Conservation (phyloP, 2,113 vertebrate genomes). For the Carassius gibelio region DNA sequence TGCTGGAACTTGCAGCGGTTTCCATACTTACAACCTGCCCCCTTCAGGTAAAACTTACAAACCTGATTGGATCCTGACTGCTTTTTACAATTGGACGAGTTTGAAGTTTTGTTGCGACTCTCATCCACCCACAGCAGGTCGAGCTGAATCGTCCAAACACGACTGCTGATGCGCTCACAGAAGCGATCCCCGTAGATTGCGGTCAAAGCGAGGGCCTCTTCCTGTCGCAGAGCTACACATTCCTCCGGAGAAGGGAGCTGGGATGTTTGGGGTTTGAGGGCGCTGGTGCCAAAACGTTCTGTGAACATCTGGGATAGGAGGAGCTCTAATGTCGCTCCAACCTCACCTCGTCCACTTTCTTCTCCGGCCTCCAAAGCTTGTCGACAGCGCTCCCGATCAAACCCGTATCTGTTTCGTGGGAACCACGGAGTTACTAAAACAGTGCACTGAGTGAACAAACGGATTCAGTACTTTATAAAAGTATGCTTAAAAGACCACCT, state of each 20-base stretch:
- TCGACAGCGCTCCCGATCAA: constrained; percentile 83
- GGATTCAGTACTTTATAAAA: background rate
- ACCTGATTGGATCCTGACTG: constrained; percentile 65
- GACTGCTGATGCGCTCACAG: constrained; percentile 85
- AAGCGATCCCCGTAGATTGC: constrained; percentile 96
- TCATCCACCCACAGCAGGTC: constrained; percentile 75
- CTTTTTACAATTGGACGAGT: background rate
- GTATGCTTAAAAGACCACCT: no score
- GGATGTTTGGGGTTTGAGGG: constrained; percentile 68
- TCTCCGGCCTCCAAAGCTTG: constrained; percentile 71
- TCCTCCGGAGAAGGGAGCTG: constrained; percentile 74
- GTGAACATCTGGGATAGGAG: constrained; percentile 85
- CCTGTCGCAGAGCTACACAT: constrained; percentile 84
- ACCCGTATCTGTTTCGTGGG: constrained; percentile 84
- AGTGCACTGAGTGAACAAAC: background rate
- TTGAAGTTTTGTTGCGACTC: constrained; percentile 57
- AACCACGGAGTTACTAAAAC: background rate
- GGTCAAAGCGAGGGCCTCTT: constrained; percentile 86
- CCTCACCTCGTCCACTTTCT: constrained; percentile 77
- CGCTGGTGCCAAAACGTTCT: constrained; percentile 80
- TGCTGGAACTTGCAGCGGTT: constrained; percentile 89
- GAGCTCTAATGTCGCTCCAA: constrained; percentile 86
- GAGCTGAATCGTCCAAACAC: constrained; percentile 88
- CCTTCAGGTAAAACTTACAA: constrained; percentile 88
- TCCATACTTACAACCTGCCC: constrained; percentile 85